Evolutionary conservation across 1,140 invertebrate species (phyloP).

Genomic region (Bombyx mandarina): DNA sequence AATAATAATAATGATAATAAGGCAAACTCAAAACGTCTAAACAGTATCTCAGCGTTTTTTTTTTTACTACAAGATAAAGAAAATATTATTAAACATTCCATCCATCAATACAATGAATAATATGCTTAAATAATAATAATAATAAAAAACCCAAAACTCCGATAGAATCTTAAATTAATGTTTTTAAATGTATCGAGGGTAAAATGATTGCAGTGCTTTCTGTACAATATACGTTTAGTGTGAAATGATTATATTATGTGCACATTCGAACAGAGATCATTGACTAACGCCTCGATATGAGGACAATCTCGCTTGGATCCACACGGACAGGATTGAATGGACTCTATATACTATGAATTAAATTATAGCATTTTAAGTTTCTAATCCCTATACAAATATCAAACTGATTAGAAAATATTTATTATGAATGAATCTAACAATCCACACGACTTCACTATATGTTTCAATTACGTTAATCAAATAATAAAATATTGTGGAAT

Average conservation of each 20-base stretch:
- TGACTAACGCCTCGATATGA: slow-evolving; percentile 19
- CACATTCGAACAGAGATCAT: slow-evolving; percentile 29
- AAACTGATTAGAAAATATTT: too few relatives aligned
- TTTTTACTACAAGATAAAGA: too few relatives aligned
- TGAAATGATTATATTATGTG: slow-evolving; percentile 12
- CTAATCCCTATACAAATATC: too few relatives aligned
- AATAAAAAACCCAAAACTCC: slow-evolving; percentile 38
- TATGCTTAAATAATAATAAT: slow-evolving; percentile 36
- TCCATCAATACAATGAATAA: too few relatives aligned
- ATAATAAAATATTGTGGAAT: too few relatives aligned
- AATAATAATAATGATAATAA: slow-evolving; percentile 22
- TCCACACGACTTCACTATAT: too few relatives aligned
- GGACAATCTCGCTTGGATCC: slow-evolving; percentile 14
- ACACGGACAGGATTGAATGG: not conserved
- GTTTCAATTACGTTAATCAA: too few relatives aligned
- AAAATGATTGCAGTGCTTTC: not conserved
- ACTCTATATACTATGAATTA: not conserved
- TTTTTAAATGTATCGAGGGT: slow-evolving; percentile 10
- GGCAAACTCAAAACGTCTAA: slow-evolving; percentile 18
- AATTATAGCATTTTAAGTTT: not conserved
- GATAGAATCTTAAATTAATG: slow-evolving; percentile 23
- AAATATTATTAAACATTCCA: too few relatives aligned
- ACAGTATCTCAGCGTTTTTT: slow-evolving; percentile 17
- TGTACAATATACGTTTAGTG: not conserved
- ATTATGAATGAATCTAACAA: too few relatives aligned